phyloP scores from a whole-genome alignment of 2,113 vertebrate species.

The Dissostichus mawsoni region DNA sequence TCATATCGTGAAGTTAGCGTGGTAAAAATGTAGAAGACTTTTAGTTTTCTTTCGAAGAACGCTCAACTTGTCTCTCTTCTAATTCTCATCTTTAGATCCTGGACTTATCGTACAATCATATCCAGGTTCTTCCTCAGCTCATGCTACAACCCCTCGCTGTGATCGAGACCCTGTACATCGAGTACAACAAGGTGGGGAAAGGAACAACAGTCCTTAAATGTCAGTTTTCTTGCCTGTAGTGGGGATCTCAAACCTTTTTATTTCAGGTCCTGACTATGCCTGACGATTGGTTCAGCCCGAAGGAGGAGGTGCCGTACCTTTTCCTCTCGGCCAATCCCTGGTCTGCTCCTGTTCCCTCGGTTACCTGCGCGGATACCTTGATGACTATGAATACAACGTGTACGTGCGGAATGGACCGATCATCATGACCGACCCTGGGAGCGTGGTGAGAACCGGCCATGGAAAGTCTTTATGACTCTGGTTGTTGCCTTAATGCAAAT shows the following conservation, averaged over 20 bases:
- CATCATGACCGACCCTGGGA: accelerated
- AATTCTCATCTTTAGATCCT: constrained; percentile 59
- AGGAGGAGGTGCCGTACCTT: constrained; percentile 73
- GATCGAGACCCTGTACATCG: constrained; percentile 75
- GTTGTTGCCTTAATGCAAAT: no score
- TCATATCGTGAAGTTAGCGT: background rate
- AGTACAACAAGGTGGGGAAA: constrained; percentile 71
- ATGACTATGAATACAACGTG: background rate
- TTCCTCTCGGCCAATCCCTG: constrained; percentile 79
- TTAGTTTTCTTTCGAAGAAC: background rate
- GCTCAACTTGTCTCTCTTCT: background rate
- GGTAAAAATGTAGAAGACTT: no score
- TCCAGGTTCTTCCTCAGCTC: constrained; percentile 64
- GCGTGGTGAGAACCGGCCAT: constrained; percentile 63
- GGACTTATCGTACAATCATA: constrained; percentile 74
- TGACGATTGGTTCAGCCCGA: constrained; percentile 73
- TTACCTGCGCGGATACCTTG: constrained; percentile 64
- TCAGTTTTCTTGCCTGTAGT: background rate
- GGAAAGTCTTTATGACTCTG: no score
- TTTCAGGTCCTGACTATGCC: constrained; percentile 73
- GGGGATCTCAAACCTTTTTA: background rate
- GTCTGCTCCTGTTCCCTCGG: constrained; percentile 73
- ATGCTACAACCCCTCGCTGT: constrained; percentile 69
- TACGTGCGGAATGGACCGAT: constrained; percentile 41
- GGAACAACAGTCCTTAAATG: background rate